Conservation (phyloP, 2,888 invertebrate genomes). For the Holacanthella duospinosa region DNA sequence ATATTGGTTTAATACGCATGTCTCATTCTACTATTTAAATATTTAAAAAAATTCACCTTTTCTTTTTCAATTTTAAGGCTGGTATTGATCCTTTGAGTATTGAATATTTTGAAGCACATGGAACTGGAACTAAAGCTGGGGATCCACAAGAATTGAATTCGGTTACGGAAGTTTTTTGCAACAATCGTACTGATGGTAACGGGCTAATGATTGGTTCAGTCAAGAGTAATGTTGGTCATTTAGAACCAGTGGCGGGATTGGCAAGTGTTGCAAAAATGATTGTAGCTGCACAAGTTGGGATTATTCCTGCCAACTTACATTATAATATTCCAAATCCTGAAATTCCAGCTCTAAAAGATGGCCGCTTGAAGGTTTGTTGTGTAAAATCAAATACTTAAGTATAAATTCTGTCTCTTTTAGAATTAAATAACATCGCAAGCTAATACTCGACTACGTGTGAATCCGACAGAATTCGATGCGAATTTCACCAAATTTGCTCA, state of each 20-base stretch:
- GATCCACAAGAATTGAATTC: slow-evolving; percentile 85
- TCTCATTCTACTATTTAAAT: too few relatives aligned
- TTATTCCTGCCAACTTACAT: slow-evolving; percentile 38
- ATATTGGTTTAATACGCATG: too few relatives aligned
- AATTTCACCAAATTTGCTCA: too few relatives aligned
- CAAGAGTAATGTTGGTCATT: slow-evolving; percentile 89
- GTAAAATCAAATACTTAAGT: too few relatives aligned
- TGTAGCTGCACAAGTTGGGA: slow-evolving; percentile 36
- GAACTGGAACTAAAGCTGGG: slow-evolving; percentile 54
- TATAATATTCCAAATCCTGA: slow-evolving; percentile 33
- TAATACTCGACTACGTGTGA: too few relatives aligned
- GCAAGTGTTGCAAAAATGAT: slow-evolving; percentile 48
- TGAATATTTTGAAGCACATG: slow-evolving; percentile 48
- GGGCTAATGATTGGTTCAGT: slow-evolving; percentile 88
- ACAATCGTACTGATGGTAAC: slow-evolving; percentile 50
- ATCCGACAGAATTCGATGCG: too few relatives aligned
- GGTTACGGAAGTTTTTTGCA: slow-evolving; percentile 67
- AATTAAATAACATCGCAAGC: too few relatives aligned
- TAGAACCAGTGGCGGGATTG: slow-evolving; percentile 67
- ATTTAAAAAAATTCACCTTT: too few relatives aligned
- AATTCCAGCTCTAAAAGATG: slow-evolving; percentile 50
- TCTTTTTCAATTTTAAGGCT: too few relatives aligned
- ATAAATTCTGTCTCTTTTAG: too few relatives aligned
- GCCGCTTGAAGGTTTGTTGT: slow-evolving; percentile 57
- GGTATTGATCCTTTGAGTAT: slow-evolving; percentile 47